Percentiles rank a stretch among this genome's conserved stretches.
These are phyloP conservation scores for Hypena proboscidalis DNA, from an alignment of 2,888 invertebrate species.

Conservation along the genomic window DNA sequence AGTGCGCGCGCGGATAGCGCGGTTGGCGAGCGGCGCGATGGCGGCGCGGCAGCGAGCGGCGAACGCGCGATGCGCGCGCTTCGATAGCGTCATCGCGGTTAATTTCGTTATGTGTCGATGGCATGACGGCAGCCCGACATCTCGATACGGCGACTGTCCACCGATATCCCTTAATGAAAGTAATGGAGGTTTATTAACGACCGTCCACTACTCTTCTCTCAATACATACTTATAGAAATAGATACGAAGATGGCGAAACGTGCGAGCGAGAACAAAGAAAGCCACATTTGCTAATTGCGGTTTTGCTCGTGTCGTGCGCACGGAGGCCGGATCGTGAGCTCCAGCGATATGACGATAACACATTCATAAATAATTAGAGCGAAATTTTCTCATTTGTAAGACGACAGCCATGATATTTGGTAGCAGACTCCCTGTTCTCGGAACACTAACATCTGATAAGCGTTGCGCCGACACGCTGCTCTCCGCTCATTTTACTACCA, in stretches of 20 bases:
- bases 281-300: constrained; percentile 85
- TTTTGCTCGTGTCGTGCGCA: constrained; percentile 84
- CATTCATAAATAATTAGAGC: constrained; percentile 86
- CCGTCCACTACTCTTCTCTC: constrained; percentile 71
- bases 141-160: constrained; percentile 79
- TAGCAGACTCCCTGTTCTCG: constrained; percentile 77
- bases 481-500: constrained; percentile 68
- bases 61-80: constrained; percentile 69
- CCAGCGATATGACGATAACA: constrained; percentile 84
- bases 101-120: constrained; percentile 81
- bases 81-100: constrained; percentile 81
- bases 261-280: constrained; percentile 84
- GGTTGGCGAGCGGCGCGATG: no score
- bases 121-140: constrained; percentile 79
- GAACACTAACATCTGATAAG: constrained; percentile 79
- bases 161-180: constrained; percentile 84
- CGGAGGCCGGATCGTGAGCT: constrained; percentile 83
- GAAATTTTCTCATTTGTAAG: constrained; percentile 86
- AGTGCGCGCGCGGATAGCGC: constrained; percentile 66
- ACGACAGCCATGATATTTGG: constrained; percentile 85
- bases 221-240: constrained; percentile 71
- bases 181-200: constrained; percentile 84
- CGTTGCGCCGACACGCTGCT: constrained; percentile 76
- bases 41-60: constrained; percentile 50
- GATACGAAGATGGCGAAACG: constrained; percentile 75